A percentile compares a stretch with the other conserved stretches of the same genome.
phyloP scores from a whole-genome alignment of 2,797 vertebrate species.

The Etheostoma nigrum region DNA sequence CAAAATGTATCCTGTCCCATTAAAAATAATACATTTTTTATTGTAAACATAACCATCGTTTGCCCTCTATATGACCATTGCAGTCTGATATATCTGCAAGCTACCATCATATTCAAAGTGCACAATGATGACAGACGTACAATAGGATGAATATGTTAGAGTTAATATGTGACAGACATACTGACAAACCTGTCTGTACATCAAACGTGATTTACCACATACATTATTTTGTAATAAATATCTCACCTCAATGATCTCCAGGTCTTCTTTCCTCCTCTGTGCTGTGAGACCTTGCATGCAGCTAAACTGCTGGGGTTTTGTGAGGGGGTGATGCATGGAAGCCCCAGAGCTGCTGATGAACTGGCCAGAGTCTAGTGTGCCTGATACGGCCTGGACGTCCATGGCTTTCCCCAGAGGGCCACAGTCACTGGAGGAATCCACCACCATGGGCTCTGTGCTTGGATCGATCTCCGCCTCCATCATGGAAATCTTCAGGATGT shows the following conservation, averaged over 20 bases:
- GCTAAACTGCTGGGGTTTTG: conserved; percentile 84
- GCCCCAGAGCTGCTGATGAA: conserved; percentile 86
- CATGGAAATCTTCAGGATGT: conserved; percentile 98
- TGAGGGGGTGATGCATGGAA: conserved; percentile 66
- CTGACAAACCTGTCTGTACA: not conserved
- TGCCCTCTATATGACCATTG: not conserved
- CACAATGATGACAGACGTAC: not conserved
- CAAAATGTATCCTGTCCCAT: not conserved
- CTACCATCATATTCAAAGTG: not conserved
- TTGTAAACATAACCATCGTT: not conserved
- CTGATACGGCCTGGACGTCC: conserved; percentile 69
- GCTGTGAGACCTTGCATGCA: conserved; percentile 87
- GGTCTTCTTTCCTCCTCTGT: conserved; percentile 83
- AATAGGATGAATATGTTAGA: too few relatives aligned
- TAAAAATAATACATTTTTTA: not conserved
- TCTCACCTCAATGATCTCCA: conserved; percentile 86
- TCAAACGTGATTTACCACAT: not conserved
- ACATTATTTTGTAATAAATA: not conserved
- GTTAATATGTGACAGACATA: not conserved
- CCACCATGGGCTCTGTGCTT: conserved; percentile 89
- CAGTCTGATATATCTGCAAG: not conserved
- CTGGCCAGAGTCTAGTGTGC: conserved; percentile 71
- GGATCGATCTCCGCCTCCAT: conserved; percentile 97
- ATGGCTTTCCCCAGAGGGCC: conserved; percentile 82
- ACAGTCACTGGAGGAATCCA: conserved; percentile 90